Evolutionary conservation across 2,888 invertebrate species (phyloP), one percentile per base, ranked within the genome.

Genomic region (Plagiodera versicolora): DNA sequence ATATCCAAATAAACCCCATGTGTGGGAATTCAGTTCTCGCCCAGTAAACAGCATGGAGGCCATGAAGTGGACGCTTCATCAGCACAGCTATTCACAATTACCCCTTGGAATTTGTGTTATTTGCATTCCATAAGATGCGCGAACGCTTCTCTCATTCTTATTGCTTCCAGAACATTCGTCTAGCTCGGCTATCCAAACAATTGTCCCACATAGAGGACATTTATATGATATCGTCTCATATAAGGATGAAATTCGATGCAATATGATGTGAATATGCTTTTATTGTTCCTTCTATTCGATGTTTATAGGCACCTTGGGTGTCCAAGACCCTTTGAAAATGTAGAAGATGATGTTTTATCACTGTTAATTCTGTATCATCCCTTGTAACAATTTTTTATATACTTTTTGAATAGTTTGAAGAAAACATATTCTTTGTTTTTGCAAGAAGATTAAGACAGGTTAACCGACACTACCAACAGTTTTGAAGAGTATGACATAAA

Each of bases 51-150:
- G 32, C 32, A 8, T 32, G 39, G 14, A 39, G 14, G 39, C 39
- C 14, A 14, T 73, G 73, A 73, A 70, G 75, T 75, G 78, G 78
- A 77, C 78, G 75, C 77, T 79, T 79, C 79, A 79, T 79, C 79
- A 79, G 73, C 73, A 69, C 70, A 77, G 77, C 77, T 77, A 79
- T 79, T 78, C 74, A 73, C 75, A 77, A 78, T 78, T 78, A 77
- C 78, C 74, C 75, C 71, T 63, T 69, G 78, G 78, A 74, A 75
- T 74, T 70, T 70, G 68, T 69, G 71, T 70, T 74, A 75, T 75
- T 73, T 74, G 72, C 74, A 74, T 75, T 74, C 74, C 74, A 63
- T 39, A 30, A 10, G 54, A 49, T 53, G 61, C 65, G 58, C 63
- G 58, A 54, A 46, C 55, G 48, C 44, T 45, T 53, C 60, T 54